Conservation (phyloP, 2,113 vertebrate species). For the Alectura lathami region DNA sequence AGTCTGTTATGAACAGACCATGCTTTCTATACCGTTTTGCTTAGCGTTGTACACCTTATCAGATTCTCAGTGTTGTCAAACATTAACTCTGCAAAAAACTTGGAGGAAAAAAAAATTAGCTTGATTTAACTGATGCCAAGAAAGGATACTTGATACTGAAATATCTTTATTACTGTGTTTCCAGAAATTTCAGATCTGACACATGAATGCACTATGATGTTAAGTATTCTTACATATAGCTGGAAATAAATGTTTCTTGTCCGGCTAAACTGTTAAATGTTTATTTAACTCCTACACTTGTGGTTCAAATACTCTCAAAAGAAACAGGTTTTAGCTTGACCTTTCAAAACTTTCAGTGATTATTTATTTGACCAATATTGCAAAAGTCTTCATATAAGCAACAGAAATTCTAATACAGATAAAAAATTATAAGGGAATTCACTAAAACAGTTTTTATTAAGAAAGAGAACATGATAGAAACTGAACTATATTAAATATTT, state of each 20-base stretch:
- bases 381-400: neutral
- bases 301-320: neutral
- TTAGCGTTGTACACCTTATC: rapidly evolving
- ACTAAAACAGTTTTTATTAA: neutral
- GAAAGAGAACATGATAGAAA: neutral
- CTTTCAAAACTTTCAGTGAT: neutral
- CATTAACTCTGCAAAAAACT: neutral
- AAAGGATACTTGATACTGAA: neutral
- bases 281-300: neutral
- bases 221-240: neutral
- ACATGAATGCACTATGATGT: neutral
- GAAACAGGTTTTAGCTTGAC: neutral
- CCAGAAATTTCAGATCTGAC: neutral
- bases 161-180: neutral
- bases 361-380: neutral
- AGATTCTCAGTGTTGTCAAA: neutral
- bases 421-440: neutral
- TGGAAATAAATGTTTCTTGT: neutral
- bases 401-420: neutral
- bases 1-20: neutral
- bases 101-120: neutral
- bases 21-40: neutral
- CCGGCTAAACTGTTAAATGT: neutral
- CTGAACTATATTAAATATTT: neutral
- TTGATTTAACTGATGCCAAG: neutral